Base-by-base conservation (phyloP, 2,113 vertebrate genomes). In the Pelecanus crispus region DNA sequence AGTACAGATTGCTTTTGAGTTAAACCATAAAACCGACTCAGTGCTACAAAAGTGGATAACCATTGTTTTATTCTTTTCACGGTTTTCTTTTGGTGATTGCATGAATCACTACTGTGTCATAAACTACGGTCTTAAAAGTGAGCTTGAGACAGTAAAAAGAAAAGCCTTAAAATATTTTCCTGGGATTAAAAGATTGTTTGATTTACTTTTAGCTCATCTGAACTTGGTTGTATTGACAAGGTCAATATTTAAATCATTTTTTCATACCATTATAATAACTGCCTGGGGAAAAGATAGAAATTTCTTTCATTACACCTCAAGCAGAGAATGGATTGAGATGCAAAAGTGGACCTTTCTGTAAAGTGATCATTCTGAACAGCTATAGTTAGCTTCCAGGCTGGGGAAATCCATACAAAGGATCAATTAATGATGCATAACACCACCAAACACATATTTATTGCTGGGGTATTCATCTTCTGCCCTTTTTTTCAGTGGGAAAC, bases 231-330 rank as follows among this genome's bases (percentile, higher is more conserved):
- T 85, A 78, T 91, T 81, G 83, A 85, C 83, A 94, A 68, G 40
- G 83, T 88, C 79, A 92, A 91, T 92, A 94, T 68, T 78, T 81
- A 78, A 92, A 68, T 67, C 20, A 77, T 53, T 90, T 91, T 83
- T 91, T 92, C 92, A 55, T 78, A 59, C 53, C n/a, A 55, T 90
- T 72, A 53, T 80, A 67, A 59, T 77, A 93, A 87, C 45, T 75
- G 63, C 7, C 62, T 89, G 58, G 78, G 50, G 79, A 78, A 83
- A 81, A 78, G n/a, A 42, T 8, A 52, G 42, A 9, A 52, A 34
- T 87, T 81, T 77, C n/a, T 92, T 87, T 81, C 24, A 24, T 84
- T 84, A 68, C 22, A 67, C n/a, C 40, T 84, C 2, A 2, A 83
- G 49, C 32, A 53, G 17, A 49, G 40, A 77, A 81, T 50, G n/a